phyloP scores from a whole-genome alignment of 64 coral and sea anemone species.

The Stichodactyla mertensii region DNA sequence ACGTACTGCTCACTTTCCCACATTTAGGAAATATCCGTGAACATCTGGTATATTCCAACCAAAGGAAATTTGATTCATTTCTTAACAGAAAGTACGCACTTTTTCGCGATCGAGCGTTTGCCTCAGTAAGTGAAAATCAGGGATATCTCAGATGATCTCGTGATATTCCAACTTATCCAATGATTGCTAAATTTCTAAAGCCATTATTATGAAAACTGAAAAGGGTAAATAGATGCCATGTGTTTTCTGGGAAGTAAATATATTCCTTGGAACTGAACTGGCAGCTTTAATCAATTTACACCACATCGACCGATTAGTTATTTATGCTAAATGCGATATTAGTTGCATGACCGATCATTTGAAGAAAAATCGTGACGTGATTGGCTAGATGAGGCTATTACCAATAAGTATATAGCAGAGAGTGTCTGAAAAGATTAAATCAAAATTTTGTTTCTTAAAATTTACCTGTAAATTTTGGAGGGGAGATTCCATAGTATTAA shows the following conservation, averaged over 20 bases:
- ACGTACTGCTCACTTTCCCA: neutral
- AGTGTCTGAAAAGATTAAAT: neutral
- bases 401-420: neutral
- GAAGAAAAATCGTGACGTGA: neutral
- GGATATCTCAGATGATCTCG: neutral
- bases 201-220: neutral
- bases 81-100: neutral
- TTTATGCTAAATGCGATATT: neutral
- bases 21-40: neutral
- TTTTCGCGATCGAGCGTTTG: neutral
- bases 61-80: neutral
- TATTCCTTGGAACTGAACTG: neutral
- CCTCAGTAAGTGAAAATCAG: neutral
- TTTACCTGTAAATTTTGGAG: neutral
- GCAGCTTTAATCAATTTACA: neutral
- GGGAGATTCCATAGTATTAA: neutral
- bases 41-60: neutral
- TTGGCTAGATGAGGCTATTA: neutral
- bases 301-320: neutral
- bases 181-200: neutral
- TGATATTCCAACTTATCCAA: neutral
- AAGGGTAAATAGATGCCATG: neutral
- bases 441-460: neutral
- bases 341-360: neutral
- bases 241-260: neutral